Conservation (phyloP, 37 sponge, comb jelly and placozoan genomes). For the Tethya wilhelma region DNA sequence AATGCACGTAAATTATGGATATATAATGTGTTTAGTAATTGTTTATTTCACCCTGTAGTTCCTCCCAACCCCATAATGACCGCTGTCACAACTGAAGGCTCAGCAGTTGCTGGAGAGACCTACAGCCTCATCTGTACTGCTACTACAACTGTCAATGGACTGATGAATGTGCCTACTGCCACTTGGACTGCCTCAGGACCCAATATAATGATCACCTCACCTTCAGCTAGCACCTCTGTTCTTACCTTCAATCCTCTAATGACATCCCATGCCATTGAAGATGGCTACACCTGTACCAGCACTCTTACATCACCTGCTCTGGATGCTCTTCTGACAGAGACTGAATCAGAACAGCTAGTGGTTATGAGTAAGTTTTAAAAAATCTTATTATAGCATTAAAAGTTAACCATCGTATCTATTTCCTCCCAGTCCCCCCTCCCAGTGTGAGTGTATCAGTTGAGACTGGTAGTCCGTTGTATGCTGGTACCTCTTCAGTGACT, state of each 20-base stretch:
- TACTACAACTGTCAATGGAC: not conserved
- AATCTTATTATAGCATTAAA: not conserved
- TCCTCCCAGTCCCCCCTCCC: slow-evolving; percentile 8
- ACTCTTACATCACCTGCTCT: slow-evolving; percentile 4
- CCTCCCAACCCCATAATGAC: not conserved
- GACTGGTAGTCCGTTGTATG: not conserved
- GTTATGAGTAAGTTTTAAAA: slow-evolving; percentile 3
- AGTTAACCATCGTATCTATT: not conserved
- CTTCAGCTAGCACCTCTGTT: not conserved
- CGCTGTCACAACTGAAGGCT: slow-evolving; percentile 7
- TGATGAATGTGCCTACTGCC: slow-evolving; percentile 3
- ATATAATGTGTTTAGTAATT: not conserved
- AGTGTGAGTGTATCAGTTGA: not conserved
- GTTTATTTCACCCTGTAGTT: not conserved
- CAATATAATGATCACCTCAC: not conserved
- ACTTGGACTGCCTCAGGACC: not conserved
- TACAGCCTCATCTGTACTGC: slow-evolving; percentile 41
- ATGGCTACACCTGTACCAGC: not conserved
- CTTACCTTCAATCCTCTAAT: not conserved
- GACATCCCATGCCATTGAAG: not conserved
- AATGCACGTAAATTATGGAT: not conserved
- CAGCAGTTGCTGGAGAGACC: slow-evolving; percentile 17
- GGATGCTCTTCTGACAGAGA: not conserved
- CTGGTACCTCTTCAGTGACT: not conserved
- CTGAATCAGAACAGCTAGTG: not conserved